These are phyloP conservation scores for Petrocephalus sullivani DNA, from an alignment of 2,797 vertebrate species.

Conservation along the genomic window DNA sequence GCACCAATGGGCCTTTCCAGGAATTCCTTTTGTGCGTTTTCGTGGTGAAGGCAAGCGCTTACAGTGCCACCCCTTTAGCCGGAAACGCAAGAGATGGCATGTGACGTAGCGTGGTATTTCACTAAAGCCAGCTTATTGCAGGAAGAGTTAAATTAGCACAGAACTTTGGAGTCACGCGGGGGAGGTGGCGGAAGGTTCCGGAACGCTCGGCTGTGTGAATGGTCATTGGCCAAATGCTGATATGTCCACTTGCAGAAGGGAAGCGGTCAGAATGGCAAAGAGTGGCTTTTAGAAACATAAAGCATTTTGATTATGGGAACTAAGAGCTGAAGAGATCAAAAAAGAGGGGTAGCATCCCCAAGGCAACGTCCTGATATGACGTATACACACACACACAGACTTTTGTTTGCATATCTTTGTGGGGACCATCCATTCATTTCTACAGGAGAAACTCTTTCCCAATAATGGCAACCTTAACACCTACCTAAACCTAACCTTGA, in stretches of 20 bases:
- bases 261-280: not conserved
- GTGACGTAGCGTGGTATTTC: not conserved
- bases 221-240: not conserved
- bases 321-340: not conserved
- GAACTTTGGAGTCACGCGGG: not conserved
- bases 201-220: not conserved
- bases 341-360: not conserved
- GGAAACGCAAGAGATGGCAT: not conserved
- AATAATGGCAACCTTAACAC: too few relatives aligned
- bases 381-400: not conserved
- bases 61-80: too few relatives aligned
- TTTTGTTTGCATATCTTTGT: not conserved
- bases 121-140: not conserved
- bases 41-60: not conserved
- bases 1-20: not conserved
- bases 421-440: not conserved
- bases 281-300: not conserved
- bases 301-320: not conserved
- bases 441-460: too few relatives aligned
- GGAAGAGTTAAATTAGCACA: not conserved
- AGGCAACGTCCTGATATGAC: not conserved
- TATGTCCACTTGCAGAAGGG: not conserved
- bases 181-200: not conserved
- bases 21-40: not conserved
- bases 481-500: too few relatives aligned